Evolutionary conservation across 2,888 invertebrate genomes (phyloP).

Genomic region (Trissolcus japonicus): DNA sequence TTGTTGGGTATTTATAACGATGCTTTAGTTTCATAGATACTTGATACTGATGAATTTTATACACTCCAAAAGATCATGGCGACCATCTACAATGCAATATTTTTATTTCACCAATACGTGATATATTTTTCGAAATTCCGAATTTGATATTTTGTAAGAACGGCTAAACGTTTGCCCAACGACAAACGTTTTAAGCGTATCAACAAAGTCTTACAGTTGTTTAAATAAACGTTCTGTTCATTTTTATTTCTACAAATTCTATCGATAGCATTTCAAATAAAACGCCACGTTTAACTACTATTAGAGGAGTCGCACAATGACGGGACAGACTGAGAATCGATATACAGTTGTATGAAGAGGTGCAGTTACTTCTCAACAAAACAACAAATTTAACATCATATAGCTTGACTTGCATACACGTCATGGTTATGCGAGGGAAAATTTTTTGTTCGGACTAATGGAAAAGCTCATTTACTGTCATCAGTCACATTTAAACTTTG

Average conservation of each 20-base stretch:
- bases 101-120: too few relatives aligned
- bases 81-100: too few relatives aligned
- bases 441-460: neutral
- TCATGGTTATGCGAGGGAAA: neutral
- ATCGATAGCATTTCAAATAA: conserved; percentile 21
- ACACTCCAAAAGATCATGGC: too few relatives aligned
- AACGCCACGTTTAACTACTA: conserved; percentile 18
- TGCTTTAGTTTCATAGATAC: too few relatives aligned
- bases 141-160: too few relatives aligned
- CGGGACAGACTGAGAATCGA: conserved; percentile 23
- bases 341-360: conserved; percentile 28
- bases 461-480: neutral
- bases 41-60: too few relatives aligned
- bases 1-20: neutral
- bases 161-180: too few relatives aligned
- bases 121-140: too few relatives aligned
- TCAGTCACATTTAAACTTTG: too few relatives aligned
- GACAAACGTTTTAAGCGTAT: too few relatives aligned
- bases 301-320: conserved; percentile 30
- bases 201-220: too few relatives aligned
- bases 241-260: neutral
- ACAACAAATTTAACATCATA: conserved; percentile 14
- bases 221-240: too few relatives aligned
- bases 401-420: conserved; percentile 7
- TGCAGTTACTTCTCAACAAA: conserved; percentile 11